Conservation (phyloP, 2,888 invertebrate species). For the Dryococelus australis region DNA sequence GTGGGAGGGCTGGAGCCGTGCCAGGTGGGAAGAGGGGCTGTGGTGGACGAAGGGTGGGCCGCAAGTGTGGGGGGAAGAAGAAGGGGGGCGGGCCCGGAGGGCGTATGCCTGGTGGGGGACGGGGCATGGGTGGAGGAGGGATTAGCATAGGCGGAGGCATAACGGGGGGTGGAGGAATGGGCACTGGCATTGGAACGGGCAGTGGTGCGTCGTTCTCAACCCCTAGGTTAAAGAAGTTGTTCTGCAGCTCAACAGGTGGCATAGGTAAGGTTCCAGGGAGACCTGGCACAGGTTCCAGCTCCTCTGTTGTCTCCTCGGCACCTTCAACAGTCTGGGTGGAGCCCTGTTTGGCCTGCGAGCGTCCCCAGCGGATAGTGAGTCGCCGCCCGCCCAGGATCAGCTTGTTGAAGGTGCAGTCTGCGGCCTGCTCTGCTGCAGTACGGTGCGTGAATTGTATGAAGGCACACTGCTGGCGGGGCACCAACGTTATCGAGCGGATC, state of each 20-base stretch:
- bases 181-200: constrained; percentile 58
- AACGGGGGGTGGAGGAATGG: constrained; percentile 64
- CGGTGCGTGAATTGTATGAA: constrained; percentile 96
- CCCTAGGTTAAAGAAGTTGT: constrained; percentile 73
- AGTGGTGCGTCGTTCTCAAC: constrained; percentile 57
- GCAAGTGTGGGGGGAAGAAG: constrained; percentile 58
- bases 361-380: constrained; percentile 98
- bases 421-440: constrained; percentile 89
- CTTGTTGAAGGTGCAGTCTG: constrained; percentile 95
- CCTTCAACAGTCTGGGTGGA: constrained; percentile 57
- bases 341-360: constrained; percentile 83
- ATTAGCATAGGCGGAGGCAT: constrained; percentile 58
- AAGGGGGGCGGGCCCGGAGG: constrained; percentile 54
- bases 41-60: constrained; percentile 54
- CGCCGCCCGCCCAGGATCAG: constrained; percentile 84
- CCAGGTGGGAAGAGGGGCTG: constrained; percentile 45
- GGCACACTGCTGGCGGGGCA: constrained; percentile 93
- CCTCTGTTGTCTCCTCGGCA: constrained; percentile 47
- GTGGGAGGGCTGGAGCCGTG: constrained; percentile 44
- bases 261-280: constrained; percentile 74
- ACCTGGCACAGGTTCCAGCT: constrained; percentile 78
- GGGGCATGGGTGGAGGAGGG: constrained; percentile 56
- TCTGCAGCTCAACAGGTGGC: constrained; percentile 68
- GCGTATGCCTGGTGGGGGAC: constrained; percentile 55
- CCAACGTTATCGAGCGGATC: constrained; percentile 91